A percentile compares a stretch with the other conserved stretches of the same genome.
Conservation (phyloP, 2,888 invertebrate species). For the Gortyna flavago region DNA sequence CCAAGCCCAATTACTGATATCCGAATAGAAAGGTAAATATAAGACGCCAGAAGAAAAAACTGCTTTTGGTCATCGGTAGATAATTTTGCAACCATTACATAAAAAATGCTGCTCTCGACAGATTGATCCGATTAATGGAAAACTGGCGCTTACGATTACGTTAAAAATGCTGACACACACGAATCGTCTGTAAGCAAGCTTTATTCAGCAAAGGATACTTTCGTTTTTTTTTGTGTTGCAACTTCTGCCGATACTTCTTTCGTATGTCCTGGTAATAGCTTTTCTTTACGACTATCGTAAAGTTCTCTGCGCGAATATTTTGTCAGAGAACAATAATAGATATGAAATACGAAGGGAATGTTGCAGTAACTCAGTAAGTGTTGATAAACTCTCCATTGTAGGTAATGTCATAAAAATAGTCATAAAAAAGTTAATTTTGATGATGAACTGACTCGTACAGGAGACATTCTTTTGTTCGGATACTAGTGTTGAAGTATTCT, state of each 20-base stretch:
- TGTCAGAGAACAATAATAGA: slow-evolving; percentile 72
- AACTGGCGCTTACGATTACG: background rate
- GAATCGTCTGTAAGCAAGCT: background rate
- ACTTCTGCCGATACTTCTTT: slow-evolving; percentile 31
- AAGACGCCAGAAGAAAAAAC: background rate
- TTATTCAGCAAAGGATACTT: background rate
- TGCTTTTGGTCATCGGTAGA: background rate
- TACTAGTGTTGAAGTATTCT: slow-evolving; percentile 23
- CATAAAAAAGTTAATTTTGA: slow-evolving; percentile 53
- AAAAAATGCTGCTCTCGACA: background rate
- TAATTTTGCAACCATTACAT: background rate
- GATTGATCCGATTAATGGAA: background rate
- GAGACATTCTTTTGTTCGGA: slow-evolving; percentile 40
- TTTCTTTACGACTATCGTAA: slow-evolving; percentile 76
- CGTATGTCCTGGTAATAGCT: slow-evolving; percentile 61
- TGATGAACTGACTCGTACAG: slow-evolving; percentile 46
- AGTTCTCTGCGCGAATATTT: slow-evolving; percentile 70
- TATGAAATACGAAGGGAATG: slow-evolving; percentile 59
- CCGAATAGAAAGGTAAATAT: background rate
- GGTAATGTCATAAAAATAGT: slow-evolving; percentile 55
- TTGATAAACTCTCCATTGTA: slow-evolving; percentile 59
- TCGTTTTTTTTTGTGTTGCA: background rate
- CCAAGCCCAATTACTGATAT: too few species aligned
- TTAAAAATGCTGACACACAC: background rate
- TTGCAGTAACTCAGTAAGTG: slow-evolving; percentile 57